These are phyloP conservation scores for Hymenochirus boettgeri DNA, from an alignment of 2,113 vertebrate species.

Conservation along the genomic window DNA sequence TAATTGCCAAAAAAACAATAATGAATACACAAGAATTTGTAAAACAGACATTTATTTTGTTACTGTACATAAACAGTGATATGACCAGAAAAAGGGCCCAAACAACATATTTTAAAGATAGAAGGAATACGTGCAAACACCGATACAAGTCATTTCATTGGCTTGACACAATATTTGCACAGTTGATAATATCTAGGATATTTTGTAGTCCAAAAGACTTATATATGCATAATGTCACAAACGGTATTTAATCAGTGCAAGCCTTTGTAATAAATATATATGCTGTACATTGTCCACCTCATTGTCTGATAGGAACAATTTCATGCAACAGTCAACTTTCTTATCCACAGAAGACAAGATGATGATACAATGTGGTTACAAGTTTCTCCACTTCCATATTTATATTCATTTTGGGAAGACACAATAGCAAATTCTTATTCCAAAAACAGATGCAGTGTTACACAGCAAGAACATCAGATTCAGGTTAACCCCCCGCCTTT, in stretches of 20 bases:
- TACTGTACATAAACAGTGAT: not conserved
- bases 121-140: not conserved
- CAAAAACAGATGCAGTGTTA: no score
- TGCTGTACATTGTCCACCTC: not conserved
- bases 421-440: no score
- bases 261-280: not conserved
- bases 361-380: no score
- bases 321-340: not conserved
- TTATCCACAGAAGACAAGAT: not conserved
- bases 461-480: no score
- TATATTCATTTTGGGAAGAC: no score
- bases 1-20: not conserved
- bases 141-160: not conserved
- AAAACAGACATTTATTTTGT: constrained; percentile 2
- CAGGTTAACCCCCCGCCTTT: no score
- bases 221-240: not conserved
- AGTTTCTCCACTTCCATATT: no score
- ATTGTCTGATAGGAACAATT: not conserved
- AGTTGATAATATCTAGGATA: not conserved
- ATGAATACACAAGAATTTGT: not conserved
- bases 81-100: not conserved
- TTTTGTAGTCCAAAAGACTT: not conserved
- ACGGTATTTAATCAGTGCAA: not conserved
- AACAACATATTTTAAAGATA: not conserved
- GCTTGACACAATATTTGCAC: not conserved